Percentiles rank a stretch among this genome's conserved stretches.
phyloP scores from a whole-genome alignment of 2,113 vertebrate genomes.

The mouse (Mus musculus) region GRCm39 chr13:29303001-29303500 shows the following conservation, averaged over 20 bases:
- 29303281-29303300: background rate
- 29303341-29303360: background rate
- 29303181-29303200: background rate
- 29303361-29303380: background rate
- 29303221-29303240: background rate
- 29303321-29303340: background rate
- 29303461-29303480: no score
- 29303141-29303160: background rate
- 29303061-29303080: background rate
- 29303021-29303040: background rate
- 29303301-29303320: background rate
- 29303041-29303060: background rate
- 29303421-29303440: no score
- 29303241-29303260: fast-evolving
- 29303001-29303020: constrained; percentile 1
- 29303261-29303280: background rate
- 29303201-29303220: background rate
- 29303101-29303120: background rate
- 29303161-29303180: background rate
- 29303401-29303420: no score
- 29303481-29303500: no score
- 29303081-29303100: background rate
- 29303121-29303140: background rate
- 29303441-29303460: no score
- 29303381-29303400: no score